A percentile compares a stretch with the other conserved stretches of the same genome.
Evolutionary conservation across 2,797 vertebrate genomes (phyloP).

Genomic region (Glyptemys insculpta): DNA sequence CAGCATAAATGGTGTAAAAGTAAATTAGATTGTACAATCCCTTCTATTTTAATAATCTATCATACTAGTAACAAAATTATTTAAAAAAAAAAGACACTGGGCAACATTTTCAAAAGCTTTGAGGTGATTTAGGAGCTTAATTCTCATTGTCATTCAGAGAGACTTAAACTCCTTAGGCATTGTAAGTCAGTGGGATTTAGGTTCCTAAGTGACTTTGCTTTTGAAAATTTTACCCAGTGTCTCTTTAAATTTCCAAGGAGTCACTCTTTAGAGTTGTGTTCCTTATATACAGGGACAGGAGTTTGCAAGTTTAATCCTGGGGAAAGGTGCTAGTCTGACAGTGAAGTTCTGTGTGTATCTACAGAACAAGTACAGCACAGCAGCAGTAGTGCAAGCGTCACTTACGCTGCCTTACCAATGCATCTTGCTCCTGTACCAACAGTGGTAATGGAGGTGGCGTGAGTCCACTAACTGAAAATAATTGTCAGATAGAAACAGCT

Average conservation of each 20-base stretch:
- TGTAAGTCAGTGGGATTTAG: no score
- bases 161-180: no score
- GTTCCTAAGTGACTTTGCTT: neutral
- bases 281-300: neutral
- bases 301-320: neutral
- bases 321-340: neutral
- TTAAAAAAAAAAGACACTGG: no score
- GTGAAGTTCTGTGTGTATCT: neutral
- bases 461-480: conserved; percentile 14
- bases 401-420: neutral
- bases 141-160: no score
- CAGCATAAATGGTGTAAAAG: neutral
- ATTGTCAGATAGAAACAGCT: neutral
- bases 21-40: conserved; percentile 6
- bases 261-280: neutral
- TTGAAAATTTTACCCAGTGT: neutral
- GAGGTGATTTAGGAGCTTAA: no score
- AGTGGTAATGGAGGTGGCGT: neutral
- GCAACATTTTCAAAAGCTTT: no score
- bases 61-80: neutral
- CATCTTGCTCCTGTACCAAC: neutral
- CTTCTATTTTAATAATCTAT: neutral
- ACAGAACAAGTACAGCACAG: neutral
- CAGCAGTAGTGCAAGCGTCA: neutral
- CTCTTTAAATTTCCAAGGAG: neutral